Conservation (phyloP, 2,888 invertebrate species). For the Muscina levida region DNA sequence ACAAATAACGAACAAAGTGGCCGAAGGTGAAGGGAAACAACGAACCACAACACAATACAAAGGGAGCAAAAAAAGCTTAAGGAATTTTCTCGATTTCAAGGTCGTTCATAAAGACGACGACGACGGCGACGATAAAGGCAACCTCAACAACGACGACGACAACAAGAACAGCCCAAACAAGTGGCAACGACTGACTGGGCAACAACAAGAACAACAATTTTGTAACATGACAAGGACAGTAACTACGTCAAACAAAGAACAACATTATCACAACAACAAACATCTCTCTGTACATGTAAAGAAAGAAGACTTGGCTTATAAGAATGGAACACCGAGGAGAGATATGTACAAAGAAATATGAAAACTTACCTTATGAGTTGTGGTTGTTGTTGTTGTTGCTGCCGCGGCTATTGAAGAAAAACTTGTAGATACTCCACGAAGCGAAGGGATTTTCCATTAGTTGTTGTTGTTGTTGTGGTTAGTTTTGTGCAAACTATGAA, state of each 20-base stretch:
- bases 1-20: conserved; percentile 21
- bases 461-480: too few relatives aligned
- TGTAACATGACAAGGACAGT: conserved; percentile 61
- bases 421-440: neutral
- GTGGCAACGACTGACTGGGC: neutral
- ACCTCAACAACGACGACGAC: neutral
- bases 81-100: conserved; percentile 66
- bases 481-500: too few relatives aligned
- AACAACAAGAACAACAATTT: conserved; percentile 31
- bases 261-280: neutral
- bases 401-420: neutral
- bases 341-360: conserved; percentile 12
- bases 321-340: neutral
- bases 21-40: conserved; percentile 16
- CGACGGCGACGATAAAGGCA: conserved; percentile 31
- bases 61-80: conserved; percentile 38
- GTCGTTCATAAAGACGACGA: conserved; percentile 64
- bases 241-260: conserved; percentile 58
- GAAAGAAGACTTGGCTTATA: neutral
- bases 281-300: neutral
- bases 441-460: too few relatives aligned
- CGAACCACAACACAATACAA: too few relatives aligned
- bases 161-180: neutral
- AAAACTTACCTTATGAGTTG: conserved; percentile 2
- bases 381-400: conserved; percentile 36